These are phyloP conservation scores for Palaemon carinicauda DNA, from an alignment of 1,140 invertebrate genomes.

Conservation along the genomic window DNA sequence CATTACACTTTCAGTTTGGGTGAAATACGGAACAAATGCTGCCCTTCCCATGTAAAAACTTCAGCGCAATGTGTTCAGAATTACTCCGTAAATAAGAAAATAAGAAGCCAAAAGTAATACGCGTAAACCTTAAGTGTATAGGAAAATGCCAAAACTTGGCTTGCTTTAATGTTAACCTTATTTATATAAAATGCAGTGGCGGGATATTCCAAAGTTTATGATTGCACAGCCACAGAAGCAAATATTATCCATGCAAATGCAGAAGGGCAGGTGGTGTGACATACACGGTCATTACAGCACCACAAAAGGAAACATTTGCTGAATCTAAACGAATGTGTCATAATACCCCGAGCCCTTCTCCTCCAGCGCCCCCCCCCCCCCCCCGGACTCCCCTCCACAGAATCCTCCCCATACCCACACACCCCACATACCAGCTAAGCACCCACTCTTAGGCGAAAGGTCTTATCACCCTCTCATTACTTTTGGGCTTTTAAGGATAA, in stretches of 20 bases:
- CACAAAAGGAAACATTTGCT: conserved; percentile 26
- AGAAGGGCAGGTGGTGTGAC: conserved; percentile 36
- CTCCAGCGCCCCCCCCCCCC: background rate
- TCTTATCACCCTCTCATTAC: background rate
- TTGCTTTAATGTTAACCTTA: too few species aligned
- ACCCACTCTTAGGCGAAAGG: background rate
- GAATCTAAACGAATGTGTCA: conserved; percentile 21
- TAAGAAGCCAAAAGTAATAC: too few species aligned
- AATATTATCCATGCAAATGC: conserved; percentile 40
- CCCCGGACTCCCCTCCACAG: background rate
- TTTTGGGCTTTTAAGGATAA: too few species aligned
- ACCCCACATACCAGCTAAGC: background rate
- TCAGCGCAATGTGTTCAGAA: too few species aligned
- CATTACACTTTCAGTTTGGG: conserved; percentile 48
- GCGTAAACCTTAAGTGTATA: too few species aligned
- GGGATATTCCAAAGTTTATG: conserved; percentile 35
- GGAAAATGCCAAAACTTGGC: too few species aligned
- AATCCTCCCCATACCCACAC: background rate
- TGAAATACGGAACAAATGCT: conserved; percentile 39
- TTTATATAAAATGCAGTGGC: background rate
- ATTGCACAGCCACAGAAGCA: conserved; percentile 44
- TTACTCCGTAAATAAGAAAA: too few species aligned
- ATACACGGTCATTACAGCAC: conserved; percentile 16
- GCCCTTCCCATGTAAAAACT: background rate
- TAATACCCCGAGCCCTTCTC: background rate